A percentile compares a stretch with the other conserved stretches of the same genome.
Evolutionary conservation across 30 jellyfish, hydroid and myxozoan genomes (phyloP).

Genomic region (Sanderia malayensis): DNA sequence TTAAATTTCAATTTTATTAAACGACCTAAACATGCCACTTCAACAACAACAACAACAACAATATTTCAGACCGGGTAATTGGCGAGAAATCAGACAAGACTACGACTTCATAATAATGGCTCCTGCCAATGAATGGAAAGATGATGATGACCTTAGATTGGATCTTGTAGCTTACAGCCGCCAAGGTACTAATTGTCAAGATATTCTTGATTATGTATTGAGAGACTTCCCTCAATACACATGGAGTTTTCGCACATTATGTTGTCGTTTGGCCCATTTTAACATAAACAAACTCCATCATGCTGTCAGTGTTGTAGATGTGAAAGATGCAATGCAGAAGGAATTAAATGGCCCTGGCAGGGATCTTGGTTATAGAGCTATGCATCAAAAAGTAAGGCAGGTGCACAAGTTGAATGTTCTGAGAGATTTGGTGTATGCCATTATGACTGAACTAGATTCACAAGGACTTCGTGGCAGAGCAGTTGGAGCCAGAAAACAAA

Average conservation of each 20-base stretch:
- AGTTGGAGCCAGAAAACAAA: not conserved
- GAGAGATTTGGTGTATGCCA: too few species aligned
- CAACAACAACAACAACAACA: constrained; percentile 2
- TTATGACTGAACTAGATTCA: not conserved
- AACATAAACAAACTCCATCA: too few species aligned
- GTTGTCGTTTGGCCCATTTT: not conserved
- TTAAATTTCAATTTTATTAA: too few species aligned
- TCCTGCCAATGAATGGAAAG: not conserved
- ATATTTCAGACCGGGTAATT: not conserved
- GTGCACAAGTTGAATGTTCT: too few species aligned
- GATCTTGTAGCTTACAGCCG: constrained; percentile 1
- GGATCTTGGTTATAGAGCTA: too few species aligned
- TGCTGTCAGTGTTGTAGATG: too few species aligned
- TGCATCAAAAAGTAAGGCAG: too few species aligned
- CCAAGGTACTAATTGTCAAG: not conserved
- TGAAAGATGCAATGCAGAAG: too few species aligned
- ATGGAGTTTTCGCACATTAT: not conserved
- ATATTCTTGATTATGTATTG: not conserved
- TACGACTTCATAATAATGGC: not conserved
- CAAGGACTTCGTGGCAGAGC: constrained; percentile 5
- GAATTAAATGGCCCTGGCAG: too few species aligned
- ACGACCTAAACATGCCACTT: not conserved
- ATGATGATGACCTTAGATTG: not conserved
- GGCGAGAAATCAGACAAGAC: not conserved
- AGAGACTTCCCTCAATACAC: not conserved